A percentile compares a stretch with the other conserved stretches of the same genome.
phyloP scores from a whole-genome alignment of 2,888 invertebrate species.

The Dermolepida albohirtum region DNA sequence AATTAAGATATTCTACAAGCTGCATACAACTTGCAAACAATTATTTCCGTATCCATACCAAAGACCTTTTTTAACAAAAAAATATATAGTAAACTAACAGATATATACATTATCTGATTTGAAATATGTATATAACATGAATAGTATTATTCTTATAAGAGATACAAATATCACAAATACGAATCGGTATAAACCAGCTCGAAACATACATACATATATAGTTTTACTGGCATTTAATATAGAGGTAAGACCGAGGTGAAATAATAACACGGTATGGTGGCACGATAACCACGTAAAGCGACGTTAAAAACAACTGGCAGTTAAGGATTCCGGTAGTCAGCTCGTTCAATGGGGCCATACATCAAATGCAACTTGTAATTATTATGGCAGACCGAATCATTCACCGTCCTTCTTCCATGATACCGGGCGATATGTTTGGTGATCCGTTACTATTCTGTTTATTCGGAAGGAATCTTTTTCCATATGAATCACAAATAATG shows the following conservation, averaged over 20 bases:
- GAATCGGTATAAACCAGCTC: slow-evolving; percentile 14
- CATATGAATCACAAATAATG: slow-evolving; percentile 29
- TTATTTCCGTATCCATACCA: no score
- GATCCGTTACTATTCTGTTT: slow-evolving; percentile 34
- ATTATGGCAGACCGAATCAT: slow-evolving; percentile 46
- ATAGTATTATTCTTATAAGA: slow-evolving; percentile 7
- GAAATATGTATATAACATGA: not conserved
- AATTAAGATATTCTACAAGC: no score
- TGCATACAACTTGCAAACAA: no score
- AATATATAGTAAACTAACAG: not conserved
- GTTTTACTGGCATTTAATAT: slow-evolving; percentile 31
- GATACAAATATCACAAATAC: slow-evolving; percentile 21
- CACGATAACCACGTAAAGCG: slow-evolving; percentile 48
- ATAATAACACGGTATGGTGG: slow-evolving; percentile 45
- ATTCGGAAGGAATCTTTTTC: slow-evolving; percentile 10
- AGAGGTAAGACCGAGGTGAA: slow-evolving; percentile 25
- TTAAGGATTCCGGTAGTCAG: slow-evolving; percentile 51
- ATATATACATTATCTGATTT: slow-evolving; percentile 3
- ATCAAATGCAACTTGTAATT: slow-evolving; percentile 50
- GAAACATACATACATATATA: slow-evolving; percentile 17
- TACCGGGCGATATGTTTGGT: slow-evolving; percentile 27
- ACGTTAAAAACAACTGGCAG: slow-evolving; percentile 45
- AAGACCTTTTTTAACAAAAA: no score
- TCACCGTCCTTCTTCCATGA: slow-evolving; percentile 38
- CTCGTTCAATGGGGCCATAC: slow-evolving; percentile 48